Evolutionary conservation across 2,113 vertebrate genomes (phyloP).

Genomic region (Ciconia boyciana): DNA sequence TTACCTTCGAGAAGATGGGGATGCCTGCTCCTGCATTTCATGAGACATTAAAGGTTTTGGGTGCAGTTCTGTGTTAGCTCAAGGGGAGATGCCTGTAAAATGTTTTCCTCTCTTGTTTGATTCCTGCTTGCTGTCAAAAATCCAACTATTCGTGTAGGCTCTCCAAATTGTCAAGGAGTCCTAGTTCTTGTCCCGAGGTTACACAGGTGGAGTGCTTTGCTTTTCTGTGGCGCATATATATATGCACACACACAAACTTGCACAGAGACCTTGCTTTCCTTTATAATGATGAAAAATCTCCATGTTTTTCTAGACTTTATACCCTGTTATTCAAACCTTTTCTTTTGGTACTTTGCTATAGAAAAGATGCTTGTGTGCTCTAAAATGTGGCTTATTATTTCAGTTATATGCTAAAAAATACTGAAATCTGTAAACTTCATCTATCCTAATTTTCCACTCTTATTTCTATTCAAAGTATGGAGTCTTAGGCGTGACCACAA

Average conservation of each 20-base stretch:
- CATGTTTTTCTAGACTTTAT: rapidly evolving
- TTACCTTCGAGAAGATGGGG: no score
- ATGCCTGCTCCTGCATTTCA: rapidly evolving
- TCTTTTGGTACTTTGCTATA: not conserved
- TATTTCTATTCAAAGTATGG: not conserved
- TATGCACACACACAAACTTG: no score
- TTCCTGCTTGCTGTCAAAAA: not conserved
- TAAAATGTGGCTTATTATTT: not conserved
- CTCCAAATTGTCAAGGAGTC: not conserved
- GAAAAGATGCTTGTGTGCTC: not conserved
- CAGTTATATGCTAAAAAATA: not conserved
- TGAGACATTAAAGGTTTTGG: rapidly evolving
- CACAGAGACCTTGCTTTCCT: not conserved
- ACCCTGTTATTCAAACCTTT: not conserved
- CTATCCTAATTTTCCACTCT: not conserved
- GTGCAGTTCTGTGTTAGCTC: not conserved
- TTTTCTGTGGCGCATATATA: not conserved
- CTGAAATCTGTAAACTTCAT: not conserved
- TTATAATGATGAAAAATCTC: not conserved
- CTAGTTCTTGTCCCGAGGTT: not conserved
- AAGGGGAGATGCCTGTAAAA: not conserved
- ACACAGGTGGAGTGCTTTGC: not conserved
- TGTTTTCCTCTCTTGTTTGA: not conserved
- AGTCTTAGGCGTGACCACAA: not conserved
- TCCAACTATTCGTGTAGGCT: not conserved